A percentile compares a stretch with the other conserved stretches of the same genome.
Evolutionary conservation across 2,888 invertebrate genomes (phyloP).

Genomic region (Serripes groenlandicus): DNA sequence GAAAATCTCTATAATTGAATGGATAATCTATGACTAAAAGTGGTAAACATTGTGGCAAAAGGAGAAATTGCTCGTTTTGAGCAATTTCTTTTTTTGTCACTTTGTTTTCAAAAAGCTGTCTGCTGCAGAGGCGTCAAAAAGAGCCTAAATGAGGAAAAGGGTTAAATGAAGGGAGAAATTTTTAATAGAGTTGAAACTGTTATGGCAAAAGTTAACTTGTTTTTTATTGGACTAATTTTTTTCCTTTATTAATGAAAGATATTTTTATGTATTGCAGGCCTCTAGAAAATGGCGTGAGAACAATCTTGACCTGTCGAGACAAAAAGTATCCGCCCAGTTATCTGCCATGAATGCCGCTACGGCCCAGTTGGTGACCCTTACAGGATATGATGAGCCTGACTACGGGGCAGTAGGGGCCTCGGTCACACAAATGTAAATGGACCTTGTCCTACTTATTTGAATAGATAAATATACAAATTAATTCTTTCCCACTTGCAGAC

Average conservation of each 20-base stretch:
- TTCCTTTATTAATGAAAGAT: no score
- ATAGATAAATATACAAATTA: no score
- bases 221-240: no score
- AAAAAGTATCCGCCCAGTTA: constrained; percentile 98
- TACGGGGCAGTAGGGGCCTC: constrained; percentile 98
- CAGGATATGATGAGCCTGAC: constrained; percentile 93
- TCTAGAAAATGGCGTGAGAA: constrained; percentile 98
- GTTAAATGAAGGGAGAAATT: no score
- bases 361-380: constrained; percentile 97
- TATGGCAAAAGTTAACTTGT: no score
- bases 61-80: not conserved
- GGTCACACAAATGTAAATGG: constrained; percentile 93
- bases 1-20: no score
- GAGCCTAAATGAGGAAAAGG: no score
- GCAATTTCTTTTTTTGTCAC: not conserved
- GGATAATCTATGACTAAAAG: no score
- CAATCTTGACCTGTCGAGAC: constrained; percentile 97
- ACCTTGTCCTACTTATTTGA: not conserved
- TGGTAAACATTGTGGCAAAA: not conserved
- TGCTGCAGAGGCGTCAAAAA: no score
- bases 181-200: no score
- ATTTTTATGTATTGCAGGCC: constrained; percentile 88
- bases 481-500: no score
- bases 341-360: constrained; percentile 99
- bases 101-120: no score